These are phyloP conservation scores for Chaenogobius annularis DNA, from an alignment of 2,113 vertebrate species.

Conservation along the genomic window DNA sequence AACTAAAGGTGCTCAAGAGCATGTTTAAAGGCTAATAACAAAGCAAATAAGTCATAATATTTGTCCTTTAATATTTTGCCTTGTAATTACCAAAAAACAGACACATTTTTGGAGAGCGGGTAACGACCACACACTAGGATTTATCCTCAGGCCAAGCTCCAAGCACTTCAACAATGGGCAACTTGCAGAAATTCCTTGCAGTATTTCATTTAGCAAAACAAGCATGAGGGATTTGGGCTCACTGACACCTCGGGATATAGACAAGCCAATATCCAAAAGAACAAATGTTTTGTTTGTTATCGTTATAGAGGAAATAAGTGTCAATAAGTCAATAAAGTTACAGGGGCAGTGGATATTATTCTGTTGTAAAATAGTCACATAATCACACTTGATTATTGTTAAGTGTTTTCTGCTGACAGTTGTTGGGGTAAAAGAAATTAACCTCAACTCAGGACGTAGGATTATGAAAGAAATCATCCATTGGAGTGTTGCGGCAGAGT, in stretches of 20 bases:
- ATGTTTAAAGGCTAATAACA: no score
- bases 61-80: background rate
- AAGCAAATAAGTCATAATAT: no score
- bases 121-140: background rate
- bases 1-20: no score
- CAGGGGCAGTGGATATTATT: no score
- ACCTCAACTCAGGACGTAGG: no score
- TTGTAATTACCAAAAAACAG: background rate
- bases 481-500: no score
- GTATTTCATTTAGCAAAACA: constrained; percentile 1
- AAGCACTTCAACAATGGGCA: constrained; percentile 5
- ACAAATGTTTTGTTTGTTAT: background rate
- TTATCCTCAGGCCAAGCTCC: constrained; percentile 21
- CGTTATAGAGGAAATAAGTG: background rate
- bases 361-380: no score
- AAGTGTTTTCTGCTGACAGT: no score
- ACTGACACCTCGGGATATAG: background rate
- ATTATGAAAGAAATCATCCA: no score
- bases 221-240: background rate
- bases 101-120: constrained; percentile 13
- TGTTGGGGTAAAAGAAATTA: no score
- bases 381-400: no score
- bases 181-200: background rate
- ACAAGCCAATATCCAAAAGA: background rate
- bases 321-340: no score